Evolutionary conservation across 2,797 vertebrate genomes (phyloP).

Genomic region (Myotis vivesi): DNA sequence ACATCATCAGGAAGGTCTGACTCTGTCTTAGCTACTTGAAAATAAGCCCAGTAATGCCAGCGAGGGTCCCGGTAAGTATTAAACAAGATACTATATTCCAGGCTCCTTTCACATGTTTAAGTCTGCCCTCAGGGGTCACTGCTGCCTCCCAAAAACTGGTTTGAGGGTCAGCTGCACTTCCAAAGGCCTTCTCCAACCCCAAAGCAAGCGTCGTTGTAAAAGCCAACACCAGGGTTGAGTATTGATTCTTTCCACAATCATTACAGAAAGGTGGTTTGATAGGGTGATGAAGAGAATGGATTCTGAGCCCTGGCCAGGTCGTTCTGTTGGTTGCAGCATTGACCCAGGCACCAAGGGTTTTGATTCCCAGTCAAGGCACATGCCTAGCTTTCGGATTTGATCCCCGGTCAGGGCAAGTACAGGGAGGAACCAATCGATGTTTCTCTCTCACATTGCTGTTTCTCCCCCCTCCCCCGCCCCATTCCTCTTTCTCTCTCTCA

Average conservation of each 20-base stretch:
- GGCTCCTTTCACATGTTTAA: not conserved
- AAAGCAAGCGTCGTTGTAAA: not conserved
- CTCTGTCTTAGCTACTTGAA: not conserved
- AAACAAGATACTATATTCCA: not conserved
- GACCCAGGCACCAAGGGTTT: not conserved
- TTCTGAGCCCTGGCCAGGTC: not conserved
- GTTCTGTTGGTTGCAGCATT: not conserved
- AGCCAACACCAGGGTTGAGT: not conserved
- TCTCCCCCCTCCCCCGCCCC: not conserved
- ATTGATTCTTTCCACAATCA: not conserved
- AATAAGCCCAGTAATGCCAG: not conserved
- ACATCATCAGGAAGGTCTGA: not conserved
- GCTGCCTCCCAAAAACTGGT: not conserved
- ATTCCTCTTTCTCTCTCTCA: not conserved
- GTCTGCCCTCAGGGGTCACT: not conserved
- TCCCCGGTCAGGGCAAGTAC: not conserved
- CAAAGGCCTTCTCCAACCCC: not conserved
- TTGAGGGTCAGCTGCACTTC: not conserved
- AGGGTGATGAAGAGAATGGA: not conserved
- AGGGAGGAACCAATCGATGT: not conserved
- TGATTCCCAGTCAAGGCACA: not conserved
- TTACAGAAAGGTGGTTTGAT: not conserved
- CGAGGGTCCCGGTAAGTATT: not conserved
- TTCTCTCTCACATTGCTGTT: not conserved
- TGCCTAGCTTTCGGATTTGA: not conserved